Conservation (phyloP, 2,888 invertebrate species). For the Tineola bisselliella region DNA sequence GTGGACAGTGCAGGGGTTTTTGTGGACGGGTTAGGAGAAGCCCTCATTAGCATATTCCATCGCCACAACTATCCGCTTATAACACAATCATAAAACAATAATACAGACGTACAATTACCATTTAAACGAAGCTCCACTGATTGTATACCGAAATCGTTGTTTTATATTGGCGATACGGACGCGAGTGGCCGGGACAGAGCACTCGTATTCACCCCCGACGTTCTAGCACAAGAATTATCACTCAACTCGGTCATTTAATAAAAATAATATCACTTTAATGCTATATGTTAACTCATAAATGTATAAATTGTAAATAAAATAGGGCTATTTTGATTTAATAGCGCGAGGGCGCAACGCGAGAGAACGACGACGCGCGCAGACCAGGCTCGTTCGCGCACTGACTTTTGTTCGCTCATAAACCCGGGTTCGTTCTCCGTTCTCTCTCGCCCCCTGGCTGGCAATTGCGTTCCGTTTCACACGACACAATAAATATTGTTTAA, state of each 20-base stretch:
- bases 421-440: too few species aligned
- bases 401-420: constrained; percentile 26
- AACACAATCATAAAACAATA: not conserved
- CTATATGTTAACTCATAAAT: not conserved
- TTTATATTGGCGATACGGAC: constrained; percentile 33
- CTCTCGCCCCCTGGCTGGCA: not conserved
- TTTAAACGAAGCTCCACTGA: constrained; percentile 50
- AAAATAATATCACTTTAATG: not conserved
- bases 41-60: constrained; percentile 61
- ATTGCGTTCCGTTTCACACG: not conserved
- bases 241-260: not conserved
- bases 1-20: constrained; percentile 63
- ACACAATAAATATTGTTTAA: too few species aligned
- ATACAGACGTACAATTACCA: constrained; percentile 30
- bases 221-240: not conserved
- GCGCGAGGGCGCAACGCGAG: constrained; percentile 18
- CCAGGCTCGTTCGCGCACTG: constrained; percentile 20
- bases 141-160: constrained; percentile 50
- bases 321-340: constrained; percentile 49
- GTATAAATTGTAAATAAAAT: not conserved
- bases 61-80: constrained; percentile 25
- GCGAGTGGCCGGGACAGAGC: not conserved
- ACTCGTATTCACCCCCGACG: not conserved
- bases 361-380: constrained; percentile 25
- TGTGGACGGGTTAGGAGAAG: constrained; percentile 59